Base-by-base conservation (phyloP, 2,797 vertebrate species). In the Dallia pectoralis region DNA sequence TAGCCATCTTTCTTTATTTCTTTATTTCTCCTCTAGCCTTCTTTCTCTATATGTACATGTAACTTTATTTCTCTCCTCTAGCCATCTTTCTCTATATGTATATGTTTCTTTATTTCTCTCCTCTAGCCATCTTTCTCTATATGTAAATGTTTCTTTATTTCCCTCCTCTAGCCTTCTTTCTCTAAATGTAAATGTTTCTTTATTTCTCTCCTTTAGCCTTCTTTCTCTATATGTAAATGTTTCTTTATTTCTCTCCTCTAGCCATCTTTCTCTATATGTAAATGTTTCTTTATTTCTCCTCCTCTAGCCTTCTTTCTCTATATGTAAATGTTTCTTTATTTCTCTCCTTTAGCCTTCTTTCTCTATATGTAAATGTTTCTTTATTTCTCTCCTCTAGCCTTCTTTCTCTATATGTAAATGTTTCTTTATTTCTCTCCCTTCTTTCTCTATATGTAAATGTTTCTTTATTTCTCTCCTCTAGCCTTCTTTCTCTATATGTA, bases 191-290 rank as follows among this genome's bases (percentile, higher is more conserved):
- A 11, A 25, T 29, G 25, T 29, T 29, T 63, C 8, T 63, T 29
- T 63, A 4, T 63, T n/a, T n/a, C n/a, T n/a, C n/a, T n/a, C n/a
- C 25, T 4, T 29, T 40, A 6, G 12, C 1, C 22, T n/a, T 11
- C 44, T 15, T 18, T 15, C 15, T 33, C 1, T 48, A 77, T 81
- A 76, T 74, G 30, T 81, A 32, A 6, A 11, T 75, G 49, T 79
- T 71, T 73, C 74, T 11, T 48, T 48, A 2, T 48, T 48, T 48
- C 14, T 77, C n/a, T n/a, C n/a, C 70, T 80, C 74, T 82, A 5
- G 61, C 56, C 62, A 1, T 71, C 33, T 71, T 6, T 71, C 29
- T 16, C 33, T 32, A n/a, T 71, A 16, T 61, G 53, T 40, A 4
- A 59, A 22, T 40, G 18, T n/a, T 53, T 30, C 59, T 61, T 25